phyloP scores from a whole-genome alignment of 2,888 invertebrate genomes.

The Acanthococcus lagerstroemiae region DNA sequence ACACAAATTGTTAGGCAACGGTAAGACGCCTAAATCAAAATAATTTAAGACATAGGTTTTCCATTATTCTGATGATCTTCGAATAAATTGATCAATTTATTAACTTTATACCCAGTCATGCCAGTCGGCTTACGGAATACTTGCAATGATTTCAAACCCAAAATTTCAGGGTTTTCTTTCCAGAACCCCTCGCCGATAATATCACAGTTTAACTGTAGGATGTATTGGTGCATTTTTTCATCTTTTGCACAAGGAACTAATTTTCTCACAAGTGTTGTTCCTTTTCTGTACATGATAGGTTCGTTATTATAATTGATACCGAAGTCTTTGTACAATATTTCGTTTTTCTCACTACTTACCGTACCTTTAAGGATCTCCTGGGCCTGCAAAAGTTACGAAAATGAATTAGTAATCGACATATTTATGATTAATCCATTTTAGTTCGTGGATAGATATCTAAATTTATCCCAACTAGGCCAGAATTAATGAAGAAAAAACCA shows the following conservation, averaged over 20 bases:
- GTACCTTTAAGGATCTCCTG: conserved; percentile 79
- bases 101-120: neutral
- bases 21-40: no score
- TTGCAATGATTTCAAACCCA: conserved; percentile 41
- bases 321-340: conserved; percentile 80
- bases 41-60: no score
- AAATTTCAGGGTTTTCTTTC: conserved; percentile 58
- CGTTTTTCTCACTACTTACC: conserved; percentile 82
- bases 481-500: no score
- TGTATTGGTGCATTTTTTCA: conserved; percentile 46
- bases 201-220: conserved; percentile 66
- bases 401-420: no score
- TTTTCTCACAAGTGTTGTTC: conserved; percentile 72
- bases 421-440: no score
- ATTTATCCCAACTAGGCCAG: no score
- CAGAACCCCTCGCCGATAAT: conserved; percentile 80
- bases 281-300: conserved; percentile 75
- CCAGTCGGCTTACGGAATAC: conserved; percentile 11
- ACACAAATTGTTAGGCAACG: no score
- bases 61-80: no score
- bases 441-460: no score
- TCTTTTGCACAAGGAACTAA: conserved; percentile 44
- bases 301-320: conserved; percentile 88
- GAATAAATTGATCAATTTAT: no score
- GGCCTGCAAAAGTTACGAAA: no score